These are phyloP conservation scores for Urocolius indicus DNA, from an alignment of 2,113 vertebrate species.

Conservation along the genomic window DNA sequence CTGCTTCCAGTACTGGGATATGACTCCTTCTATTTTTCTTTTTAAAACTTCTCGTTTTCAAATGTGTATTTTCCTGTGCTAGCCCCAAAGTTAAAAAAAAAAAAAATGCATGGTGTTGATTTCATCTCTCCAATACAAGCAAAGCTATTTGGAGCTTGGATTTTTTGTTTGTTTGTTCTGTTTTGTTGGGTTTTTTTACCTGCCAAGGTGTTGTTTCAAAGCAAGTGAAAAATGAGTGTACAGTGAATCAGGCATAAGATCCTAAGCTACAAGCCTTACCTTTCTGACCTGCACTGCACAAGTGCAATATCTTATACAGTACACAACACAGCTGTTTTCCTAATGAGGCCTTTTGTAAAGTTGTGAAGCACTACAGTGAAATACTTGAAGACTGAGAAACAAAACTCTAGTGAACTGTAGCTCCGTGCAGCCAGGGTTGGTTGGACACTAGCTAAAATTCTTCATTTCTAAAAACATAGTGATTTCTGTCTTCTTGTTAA, in stretches of 20 bases:
- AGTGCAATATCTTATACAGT: not conserved
- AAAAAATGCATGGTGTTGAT: not conserved
- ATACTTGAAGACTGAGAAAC: not conserved
- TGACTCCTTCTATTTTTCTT: not conserved
- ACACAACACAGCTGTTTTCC: not conserved
- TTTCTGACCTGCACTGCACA: not conserved
- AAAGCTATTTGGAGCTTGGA: not conserved
- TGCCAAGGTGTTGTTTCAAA: not conserved
- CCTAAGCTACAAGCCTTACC: not conserved
- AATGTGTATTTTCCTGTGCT: not conserved
- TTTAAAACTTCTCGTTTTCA: not conserved
- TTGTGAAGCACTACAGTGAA: not conserved
- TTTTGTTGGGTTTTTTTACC: not conserved
- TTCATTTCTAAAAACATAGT: not conserved
- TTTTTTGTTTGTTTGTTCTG: not conserved
- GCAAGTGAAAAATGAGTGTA: not conserved
- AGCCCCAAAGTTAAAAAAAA: not conserved
- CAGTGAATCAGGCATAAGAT: not conserved
- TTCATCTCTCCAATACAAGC: not conserved
- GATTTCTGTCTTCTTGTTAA: accelerated
- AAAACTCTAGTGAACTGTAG: not conserved
- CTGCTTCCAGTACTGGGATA: accelerated
- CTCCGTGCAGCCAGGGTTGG: not conserved
- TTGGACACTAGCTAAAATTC: not conserved
- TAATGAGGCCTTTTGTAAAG: not conserved